Percentiles rank a stretch among this genome's conserved stretches.
These are phyloP conservation scores for Crossaster papposus DNA, from an alignment of 53 echinoderm and acorn worm genomes.

Conservation along the genomic window DNA sequence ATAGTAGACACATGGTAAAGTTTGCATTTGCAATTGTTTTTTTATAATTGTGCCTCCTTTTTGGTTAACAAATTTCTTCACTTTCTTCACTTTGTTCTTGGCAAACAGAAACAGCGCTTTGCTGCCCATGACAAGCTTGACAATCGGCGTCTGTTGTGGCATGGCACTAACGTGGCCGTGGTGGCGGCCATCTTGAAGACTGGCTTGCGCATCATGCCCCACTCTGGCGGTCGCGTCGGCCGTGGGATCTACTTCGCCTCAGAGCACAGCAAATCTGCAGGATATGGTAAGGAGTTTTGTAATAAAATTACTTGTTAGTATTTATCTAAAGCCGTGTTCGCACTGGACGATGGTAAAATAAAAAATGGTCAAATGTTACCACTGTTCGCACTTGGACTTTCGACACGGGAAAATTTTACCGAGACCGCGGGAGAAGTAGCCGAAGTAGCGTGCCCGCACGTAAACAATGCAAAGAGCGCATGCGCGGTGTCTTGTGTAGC, in stretches of 20 bases:
- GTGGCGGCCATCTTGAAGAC: conserved; percentile 96
- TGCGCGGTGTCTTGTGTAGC: no score
- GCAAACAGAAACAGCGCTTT: conserved; percentile 66
- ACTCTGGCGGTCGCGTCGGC: conserved; percentile 94
- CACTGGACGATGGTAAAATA: no score
- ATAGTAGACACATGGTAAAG: no score
- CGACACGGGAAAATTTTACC: no score
- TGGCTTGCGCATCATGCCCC: conserved; percentile 96
- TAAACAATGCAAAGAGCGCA: no score
- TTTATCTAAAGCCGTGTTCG: not conserved
- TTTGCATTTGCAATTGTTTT: no score
- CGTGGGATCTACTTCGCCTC: conserved; percentile 90
- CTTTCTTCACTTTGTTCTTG: not conserved
- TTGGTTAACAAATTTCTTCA: no score
- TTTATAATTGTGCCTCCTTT: no score
- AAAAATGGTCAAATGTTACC: no score
- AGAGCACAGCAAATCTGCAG: conserved; percentile 86
- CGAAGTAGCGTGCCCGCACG: no score
- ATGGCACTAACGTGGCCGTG: conserved; percentile 96
- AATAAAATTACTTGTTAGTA: not conserved
- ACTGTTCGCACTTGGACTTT: no score
- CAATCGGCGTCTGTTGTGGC: conserved; percentile 92
- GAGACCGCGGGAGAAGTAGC: no score
- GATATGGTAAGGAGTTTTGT: conserved; percentile 75
- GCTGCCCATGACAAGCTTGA: conserved; percentile 62